Conservation (phyloP, 2,797 vertebrate genomes). For the Kryptopterus vitreolus region DNA sequence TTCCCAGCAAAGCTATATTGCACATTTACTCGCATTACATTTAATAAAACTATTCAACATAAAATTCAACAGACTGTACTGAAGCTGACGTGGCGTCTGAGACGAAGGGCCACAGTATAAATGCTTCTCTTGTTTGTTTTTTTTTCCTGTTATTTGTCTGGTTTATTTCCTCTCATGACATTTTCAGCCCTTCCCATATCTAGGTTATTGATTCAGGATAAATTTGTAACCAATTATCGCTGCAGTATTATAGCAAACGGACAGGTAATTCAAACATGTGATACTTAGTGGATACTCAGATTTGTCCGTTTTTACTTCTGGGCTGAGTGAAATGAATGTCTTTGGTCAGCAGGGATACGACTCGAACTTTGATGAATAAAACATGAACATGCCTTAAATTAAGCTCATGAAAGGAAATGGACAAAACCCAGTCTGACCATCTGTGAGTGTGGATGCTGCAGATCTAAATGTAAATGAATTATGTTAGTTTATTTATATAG, state of each 20-base stretch:
- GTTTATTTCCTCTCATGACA: slow-evolving; percentile 19
- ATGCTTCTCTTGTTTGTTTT: not conserved
- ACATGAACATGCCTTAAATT: slow-evolving; percentile 9
- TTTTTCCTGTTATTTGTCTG: slow-evolving; percentile 29
- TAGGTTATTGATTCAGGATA: slow-evolving; percentile 1
- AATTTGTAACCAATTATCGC: not conserved
- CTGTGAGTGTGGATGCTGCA: not conserved
- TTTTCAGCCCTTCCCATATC: not conserved
- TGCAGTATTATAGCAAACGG: not conserved
- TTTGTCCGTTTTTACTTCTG: slow-evolving; percentile 15
- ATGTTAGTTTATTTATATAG: not conserved
- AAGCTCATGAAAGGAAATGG: not conserved
- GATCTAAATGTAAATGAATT: slow-evolving; percentile 9
- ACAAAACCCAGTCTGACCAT: not conserved
- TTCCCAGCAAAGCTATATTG: not conserved
- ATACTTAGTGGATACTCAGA: not conserved
- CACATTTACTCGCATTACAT: not conserved
- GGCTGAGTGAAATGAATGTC: not conserved
- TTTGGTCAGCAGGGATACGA: not conserved
- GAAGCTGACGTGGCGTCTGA: not conserved
- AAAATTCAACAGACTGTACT: not conserved
- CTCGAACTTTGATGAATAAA: slow-evolving; percentile 11
- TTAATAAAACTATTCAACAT: not conserved
- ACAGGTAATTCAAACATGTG: not conserved
- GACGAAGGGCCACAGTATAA: not conserved